Evolutionary conservation across 2,113 vertebrate species (phyloP).

Genomic region (Brachyhypopomus occidentalis): DNA sequence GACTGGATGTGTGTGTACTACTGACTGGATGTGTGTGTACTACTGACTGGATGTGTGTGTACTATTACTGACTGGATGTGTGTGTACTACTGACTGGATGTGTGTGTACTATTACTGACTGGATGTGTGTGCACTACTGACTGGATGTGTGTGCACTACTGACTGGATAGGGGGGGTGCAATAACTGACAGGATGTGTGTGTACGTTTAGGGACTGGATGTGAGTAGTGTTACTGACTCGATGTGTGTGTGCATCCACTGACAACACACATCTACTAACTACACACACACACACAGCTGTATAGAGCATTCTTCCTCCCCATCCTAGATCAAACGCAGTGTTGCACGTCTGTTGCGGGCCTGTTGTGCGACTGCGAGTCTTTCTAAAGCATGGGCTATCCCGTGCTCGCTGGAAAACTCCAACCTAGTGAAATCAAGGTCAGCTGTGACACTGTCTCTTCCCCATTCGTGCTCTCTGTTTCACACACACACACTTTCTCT

Average conservation of each 20-base stretch:
- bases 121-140: too few relatives aligned
- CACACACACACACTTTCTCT: conserved; percentile 4
- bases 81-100: neutral
- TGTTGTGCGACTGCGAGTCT: neutral
- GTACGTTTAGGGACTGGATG: too few relatives aligned
- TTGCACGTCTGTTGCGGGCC: neutral
- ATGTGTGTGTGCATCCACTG: too few relatives aligned
- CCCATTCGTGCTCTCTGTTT: conserved; percentile 32
- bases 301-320: neutral
- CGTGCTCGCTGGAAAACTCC: neutral
- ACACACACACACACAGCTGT: neutral
- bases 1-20: too few relatives aligned
- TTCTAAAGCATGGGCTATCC: neutral
- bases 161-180: too few relatives aligned
- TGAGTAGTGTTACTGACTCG: too few relatives aligned
- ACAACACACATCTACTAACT: too few relatives aligned
- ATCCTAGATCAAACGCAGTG: too few relatives aligned
- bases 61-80: too few relatives aligned
- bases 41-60: too few relatives aligned
- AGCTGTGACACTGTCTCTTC: conserved; percentile 19
- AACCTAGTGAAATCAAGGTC: conserved; percentile 1
- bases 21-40: neutral
- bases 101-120: neutral
- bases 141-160: too few relatives aligned
- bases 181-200: too few relatives aligned